phyloP scores from a whole-genome alignment of 92 coral and sea anemone genomes.

The Anthopleura xanthogrammica region DNA sequence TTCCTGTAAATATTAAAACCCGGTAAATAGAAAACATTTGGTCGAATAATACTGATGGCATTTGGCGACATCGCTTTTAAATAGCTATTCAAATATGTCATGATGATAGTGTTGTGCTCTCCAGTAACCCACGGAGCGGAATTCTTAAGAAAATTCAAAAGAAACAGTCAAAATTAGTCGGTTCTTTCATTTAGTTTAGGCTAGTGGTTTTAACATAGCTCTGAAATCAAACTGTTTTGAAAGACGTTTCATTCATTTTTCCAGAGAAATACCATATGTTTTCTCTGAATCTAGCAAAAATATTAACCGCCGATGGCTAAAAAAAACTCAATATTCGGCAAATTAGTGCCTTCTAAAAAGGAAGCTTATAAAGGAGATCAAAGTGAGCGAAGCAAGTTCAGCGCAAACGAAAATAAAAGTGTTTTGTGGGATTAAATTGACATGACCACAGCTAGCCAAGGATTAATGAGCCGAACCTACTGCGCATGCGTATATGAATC shows the following conservation, averaged over 20 bases:
- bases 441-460: neutral
- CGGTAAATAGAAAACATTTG: neutral
- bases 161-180: neutral
- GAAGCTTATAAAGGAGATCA: neutral
- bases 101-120: neutral
- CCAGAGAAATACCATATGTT: neutral
- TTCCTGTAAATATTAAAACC: constrained; percentile 1
- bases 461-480: neutral
- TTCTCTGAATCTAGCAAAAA: neutral
- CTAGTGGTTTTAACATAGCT: too few species aligned
- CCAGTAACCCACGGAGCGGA: neutral
- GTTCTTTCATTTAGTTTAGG: neutral
- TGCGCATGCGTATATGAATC: neutral
- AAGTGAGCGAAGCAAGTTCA: constrained; percentile 4
- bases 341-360: neutral
- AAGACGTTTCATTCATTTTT: too few species aligned
- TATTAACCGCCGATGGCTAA: neutral
- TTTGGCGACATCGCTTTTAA: neutral
- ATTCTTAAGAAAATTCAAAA: neutral
- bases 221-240: too few species aligned
- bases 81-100: neutral
- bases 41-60: constrained; percentile 1
- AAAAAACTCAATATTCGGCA: neutral
- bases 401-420: neutral
- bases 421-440: constrained; percentile 3